Percentiles rank a stretch among this genome's conserved stretches.
phyloP scores from a whole-genome alignment of 2,797 vertebrate species.

The Rhinoraja longicauda region DNA sequence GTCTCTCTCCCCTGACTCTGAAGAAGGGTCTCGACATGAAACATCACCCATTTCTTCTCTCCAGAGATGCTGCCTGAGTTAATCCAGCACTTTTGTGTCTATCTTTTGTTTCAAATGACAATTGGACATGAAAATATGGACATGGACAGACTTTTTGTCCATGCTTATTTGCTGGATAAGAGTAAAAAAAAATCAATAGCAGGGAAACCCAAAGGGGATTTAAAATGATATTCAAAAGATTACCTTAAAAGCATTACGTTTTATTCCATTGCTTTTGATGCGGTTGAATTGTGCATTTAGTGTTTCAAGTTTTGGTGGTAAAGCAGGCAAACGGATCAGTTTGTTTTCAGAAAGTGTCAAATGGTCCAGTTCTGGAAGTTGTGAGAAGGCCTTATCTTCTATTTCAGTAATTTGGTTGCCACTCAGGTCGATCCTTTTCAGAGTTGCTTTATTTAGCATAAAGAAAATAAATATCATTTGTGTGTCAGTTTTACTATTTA shows the following conservation, averaged over 20 bases:
- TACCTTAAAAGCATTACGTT: slow-evolving; percentile 90
- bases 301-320: slow-evolving; percentile 75
- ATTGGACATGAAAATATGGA: not conserved
- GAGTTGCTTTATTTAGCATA: slow-evolving; percentile 64
- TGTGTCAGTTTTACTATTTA: not conserved
- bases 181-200: not conserved
- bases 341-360: slow-evolving; percentile 83
- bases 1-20: no score
- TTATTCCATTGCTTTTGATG: slow-evolving; percentile 87
- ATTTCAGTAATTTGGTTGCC: slow-evolving; percentile 91
- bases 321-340: slow-evolving; percentile 78
- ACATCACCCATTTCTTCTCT: no score
- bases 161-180: not conserved
- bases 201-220: not conserved
- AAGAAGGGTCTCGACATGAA: no score
- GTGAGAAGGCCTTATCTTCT: slow-evolving; percentile 87
- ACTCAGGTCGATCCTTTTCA: slow-evolving; percentile 90
- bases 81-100: no score
- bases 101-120: not conserved
- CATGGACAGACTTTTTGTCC: not conserved
- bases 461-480: slow-evolving; percentile 40
- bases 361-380: slow-evolving; percentile 77
- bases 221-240: slow-evolving; percentile 39
- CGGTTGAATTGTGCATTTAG: slow-evolving; percentile 87
- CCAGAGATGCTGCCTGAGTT: no score